Evolutionary conservation across 2,888 invertebrate genomes (phyloP).

Genomic region (Pelosia muscerda): DNA sequence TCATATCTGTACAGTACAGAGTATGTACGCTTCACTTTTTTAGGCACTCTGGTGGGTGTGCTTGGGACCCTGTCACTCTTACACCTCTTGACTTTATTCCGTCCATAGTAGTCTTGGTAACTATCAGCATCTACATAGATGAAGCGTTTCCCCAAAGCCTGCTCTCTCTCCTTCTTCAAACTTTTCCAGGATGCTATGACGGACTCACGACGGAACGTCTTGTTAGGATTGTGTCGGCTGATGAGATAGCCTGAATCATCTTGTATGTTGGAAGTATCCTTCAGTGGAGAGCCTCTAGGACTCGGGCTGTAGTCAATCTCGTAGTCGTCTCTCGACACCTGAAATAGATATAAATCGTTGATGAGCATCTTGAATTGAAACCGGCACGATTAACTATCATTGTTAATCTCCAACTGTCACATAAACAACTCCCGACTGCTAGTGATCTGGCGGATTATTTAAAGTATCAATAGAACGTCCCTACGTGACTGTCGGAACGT

Average conservation of each 20-base stretch:
- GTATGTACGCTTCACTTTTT: constrained; percentile 81
- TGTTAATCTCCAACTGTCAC: constrained; percentile 46
- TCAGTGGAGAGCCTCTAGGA: constrained; percentile 79
- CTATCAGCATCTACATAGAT: constrained; percentile 79
- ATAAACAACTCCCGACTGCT: constrained; percentile 50
- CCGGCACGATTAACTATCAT: constrained; percentile 45
- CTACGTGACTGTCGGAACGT: constrained; percentile 55
- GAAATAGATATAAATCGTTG: constrained; percentile 63
- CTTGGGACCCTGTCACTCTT: constrained; percentile 78
- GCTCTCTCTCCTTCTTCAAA: constrained; percentile 82
- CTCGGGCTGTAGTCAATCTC: constrained; percentile 79
- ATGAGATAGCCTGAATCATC: constrained; percentile 76
- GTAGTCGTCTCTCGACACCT: constrained; percentile 83
- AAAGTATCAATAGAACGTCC: constrained; percentile 66
- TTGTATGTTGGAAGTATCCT: constrained; percentile 81
- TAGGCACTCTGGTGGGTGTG: constrained; percentile 67
- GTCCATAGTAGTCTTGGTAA: constrained; percentile 80
- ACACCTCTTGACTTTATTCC: constrained; percentile 81
- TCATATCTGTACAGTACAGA: constrained; percentile 83
- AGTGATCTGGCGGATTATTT: constrained; percentile 65
- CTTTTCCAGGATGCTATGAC: constrained; percentile 85
- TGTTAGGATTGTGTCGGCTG: constrained; percentile 84
- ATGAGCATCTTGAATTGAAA: constrained; percentile 32
- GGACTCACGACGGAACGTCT: constrained; percentile 82
- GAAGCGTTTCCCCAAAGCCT: constrained; percentile 78